These are phyloP conservation scores for Propsilocerus akamusi DNA, from an alignment of 1,140 invertebrate genomes.

Conservation along the genomic window DNA sequence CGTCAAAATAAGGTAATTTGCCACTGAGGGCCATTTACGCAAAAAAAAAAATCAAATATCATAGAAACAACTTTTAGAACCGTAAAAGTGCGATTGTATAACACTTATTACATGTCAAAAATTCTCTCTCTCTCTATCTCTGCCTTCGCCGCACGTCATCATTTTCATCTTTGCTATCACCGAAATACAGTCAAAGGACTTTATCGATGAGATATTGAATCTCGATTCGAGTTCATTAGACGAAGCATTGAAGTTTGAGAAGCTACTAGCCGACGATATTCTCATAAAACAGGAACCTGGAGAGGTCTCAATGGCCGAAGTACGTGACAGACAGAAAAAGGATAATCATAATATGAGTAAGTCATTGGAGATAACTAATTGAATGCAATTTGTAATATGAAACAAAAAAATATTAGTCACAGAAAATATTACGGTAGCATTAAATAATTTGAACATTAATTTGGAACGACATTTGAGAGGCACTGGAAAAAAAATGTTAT, in stretches of 20 bases:
- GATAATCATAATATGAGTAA: constrained; percentile 99
- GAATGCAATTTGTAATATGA: no score
- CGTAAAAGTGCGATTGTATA: not conserved
- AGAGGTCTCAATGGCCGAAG: constrained; percentile 46
- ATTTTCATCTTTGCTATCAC: not conserved
- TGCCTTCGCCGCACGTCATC: not conserved
- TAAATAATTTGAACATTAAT: no score
- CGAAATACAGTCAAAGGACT: constrained; percentile 45
- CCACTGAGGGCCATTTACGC: not conserved
- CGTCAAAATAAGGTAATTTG: constrained; percentile 1
- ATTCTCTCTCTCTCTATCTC: no score
- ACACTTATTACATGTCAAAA: no score
- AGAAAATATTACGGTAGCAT: no score
- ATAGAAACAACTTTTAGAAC: not conserved
- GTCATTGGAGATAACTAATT: constrained; percentile 24
- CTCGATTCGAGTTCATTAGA: constrained; percentile 33
- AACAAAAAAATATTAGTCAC: no score
- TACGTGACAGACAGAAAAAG: constrained; percentile 93
- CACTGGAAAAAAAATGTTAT: no score
- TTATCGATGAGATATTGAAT: constrained; percentile 58
- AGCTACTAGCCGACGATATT: constrained; percentile 25
- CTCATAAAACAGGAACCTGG: constrained; percentile 45
- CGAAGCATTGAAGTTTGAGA: constrained; percentile 17
- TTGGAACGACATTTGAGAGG: no score
- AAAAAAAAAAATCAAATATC: no score